These are phyloP conservation scores for Cervus canadensis DNA, from an alignment of 2,113 vertebrate species.

Conservation along the genomic window DNA sequence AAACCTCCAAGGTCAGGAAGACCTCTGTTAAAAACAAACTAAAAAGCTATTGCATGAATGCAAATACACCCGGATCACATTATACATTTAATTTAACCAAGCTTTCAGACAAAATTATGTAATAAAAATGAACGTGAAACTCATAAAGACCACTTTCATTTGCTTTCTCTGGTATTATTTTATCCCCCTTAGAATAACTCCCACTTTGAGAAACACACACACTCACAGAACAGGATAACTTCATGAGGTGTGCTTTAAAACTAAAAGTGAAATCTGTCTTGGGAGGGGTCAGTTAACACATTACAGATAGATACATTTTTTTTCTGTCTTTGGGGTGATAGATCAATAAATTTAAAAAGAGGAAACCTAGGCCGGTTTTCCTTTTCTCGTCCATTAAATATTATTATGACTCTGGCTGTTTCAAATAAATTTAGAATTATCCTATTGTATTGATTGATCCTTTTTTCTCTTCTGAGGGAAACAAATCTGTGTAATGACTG, in stretches of 20 bases:
- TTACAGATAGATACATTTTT: not conserved
- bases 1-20: constrained; percentile 47
- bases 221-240: not conserved
- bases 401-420: not conserved
- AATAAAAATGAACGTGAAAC: constrained; percentile 39
- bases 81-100: constrained; percentile 45
- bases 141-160: constrained; percentile 5
- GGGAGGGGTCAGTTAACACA: not conserved
- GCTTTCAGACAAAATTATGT: constrained; percentile 8
- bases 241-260: not conserved
- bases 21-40: constrained; percentile 30
- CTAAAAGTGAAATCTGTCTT: not conserved
- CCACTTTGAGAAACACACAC: not conserved
- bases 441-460: not conserved
- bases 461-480: not conserved
- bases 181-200: not conserved
- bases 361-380: not conserved
- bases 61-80: not conserved
- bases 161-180: not conserved
- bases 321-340: not conserved
- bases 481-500: not conserved
- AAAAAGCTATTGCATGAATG: not conserved
- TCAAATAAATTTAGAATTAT: not conserved
- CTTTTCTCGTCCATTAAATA: not conserved
- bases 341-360: not conserved